phyloP scores from a whole-genome alignment of 2,888 invertebrate species.

The Lydus trimaculatus region DNA sequence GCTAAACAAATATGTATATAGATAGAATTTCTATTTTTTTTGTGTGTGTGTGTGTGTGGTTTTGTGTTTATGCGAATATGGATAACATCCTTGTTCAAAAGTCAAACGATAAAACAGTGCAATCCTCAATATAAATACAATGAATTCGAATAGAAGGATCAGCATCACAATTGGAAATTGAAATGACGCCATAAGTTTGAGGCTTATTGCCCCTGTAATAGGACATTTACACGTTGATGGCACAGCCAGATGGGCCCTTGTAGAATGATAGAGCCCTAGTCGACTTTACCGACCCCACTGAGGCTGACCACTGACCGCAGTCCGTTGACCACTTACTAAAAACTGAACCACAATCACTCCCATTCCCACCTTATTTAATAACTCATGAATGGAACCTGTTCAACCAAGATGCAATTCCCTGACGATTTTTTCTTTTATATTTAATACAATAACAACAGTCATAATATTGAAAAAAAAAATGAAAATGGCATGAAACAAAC shows the following conservation, averaged over 20 bases:
- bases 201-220: conserved; percentile 56
- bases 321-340: conserved; percentile 24
- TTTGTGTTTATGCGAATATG: background rate
- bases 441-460: conserved; percentile 3
- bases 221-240: conserved; percentile 59
- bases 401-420: background rate
- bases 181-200: conserved; percentile 58
- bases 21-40: background rate
- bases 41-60: background rate
- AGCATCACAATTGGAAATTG: conserved; percentile 60
- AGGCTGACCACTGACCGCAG: conserved; percentile 32
- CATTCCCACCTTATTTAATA: conserved; percentile 13
- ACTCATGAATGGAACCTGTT: conserved; percentile 9
- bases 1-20: background rate
- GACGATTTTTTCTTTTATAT: background rate
- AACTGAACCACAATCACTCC: conserved; percentile 13
- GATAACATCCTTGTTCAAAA: conserved; percentile 45
- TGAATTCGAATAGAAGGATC: conserved; percentile 44
- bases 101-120: conserved; percentile 45
- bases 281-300: conserved; percentile 32
- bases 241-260: conserved; percentile 48
- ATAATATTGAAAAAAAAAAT: background rate
- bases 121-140: conserved; percentile 40
- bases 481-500: background rate
- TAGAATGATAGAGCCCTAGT: conserved; percentile 37